A percentile compares a stretch with the other conserved stretches of the same genome.
Conservation (phyloP, 2,113 vertebrate genomes). For the Turdus rufiventris region DNA sequence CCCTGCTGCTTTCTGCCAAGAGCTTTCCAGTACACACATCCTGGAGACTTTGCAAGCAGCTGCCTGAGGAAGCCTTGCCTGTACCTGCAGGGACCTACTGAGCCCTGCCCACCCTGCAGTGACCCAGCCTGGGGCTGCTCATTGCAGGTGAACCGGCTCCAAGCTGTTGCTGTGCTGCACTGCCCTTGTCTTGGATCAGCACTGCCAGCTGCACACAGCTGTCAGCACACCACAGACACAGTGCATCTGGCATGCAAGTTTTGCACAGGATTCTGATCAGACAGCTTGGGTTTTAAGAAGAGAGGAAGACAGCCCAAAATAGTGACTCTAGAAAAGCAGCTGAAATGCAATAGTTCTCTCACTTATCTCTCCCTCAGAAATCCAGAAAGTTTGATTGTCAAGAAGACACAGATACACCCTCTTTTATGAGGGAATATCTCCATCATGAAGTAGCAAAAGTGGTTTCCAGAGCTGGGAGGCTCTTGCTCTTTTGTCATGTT, state of each 20-base stretch:
- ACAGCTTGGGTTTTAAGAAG: not conserved
- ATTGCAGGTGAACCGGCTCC: rapidly evolving
- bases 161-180: not conserved
- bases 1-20: not conserved
- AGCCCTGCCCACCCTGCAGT: not conserved
- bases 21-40: rapidly evolving
- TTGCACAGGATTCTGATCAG: not conserved
- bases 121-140: rapidly evolving
- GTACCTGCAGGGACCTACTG: rapidly evolving
- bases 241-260: not conserved
- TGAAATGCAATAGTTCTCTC: not conserved
- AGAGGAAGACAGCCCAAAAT: not conserved
- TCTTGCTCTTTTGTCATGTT: not conserved
- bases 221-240: not conserved
- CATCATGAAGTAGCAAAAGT: not conserved
- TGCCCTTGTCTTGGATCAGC: not conserved
- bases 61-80: not conserved
- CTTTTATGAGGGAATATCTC: not conserved
- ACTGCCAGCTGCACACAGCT: not conserved
- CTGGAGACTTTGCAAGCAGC: not conserved
- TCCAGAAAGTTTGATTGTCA: not conserved
- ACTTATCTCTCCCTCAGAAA: not conserved
- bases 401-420: not conserved
- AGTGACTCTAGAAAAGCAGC: not conserved
- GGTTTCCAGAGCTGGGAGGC: not conserved